Evolutionary conservation across 2,888 invertebrate genomes (phyloP).

Genomic region (Antheraea assamensis): DNA sequence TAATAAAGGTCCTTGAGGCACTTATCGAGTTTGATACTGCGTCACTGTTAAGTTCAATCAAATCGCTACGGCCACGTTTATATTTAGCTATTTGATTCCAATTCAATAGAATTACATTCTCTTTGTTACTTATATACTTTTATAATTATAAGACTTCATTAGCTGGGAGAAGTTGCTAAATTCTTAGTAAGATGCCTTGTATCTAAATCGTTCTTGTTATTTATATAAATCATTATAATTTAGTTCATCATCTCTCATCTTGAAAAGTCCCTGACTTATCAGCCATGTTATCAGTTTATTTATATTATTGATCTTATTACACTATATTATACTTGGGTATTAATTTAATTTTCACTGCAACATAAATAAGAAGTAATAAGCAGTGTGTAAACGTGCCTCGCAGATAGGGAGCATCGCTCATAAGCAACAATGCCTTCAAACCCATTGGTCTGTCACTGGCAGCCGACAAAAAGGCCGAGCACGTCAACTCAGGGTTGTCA

Average conservation of each 20-base stretch:
- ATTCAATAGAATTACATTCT: too few relatives aligned
- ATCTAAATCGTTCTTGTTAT: too few relatives aligned
- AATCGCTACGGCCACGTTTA: too few relatives aligned
- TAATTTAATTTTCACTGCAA: background rate
- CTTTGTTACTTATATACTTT: too few relatives aligned
- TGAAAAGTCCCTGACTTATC: background rate
- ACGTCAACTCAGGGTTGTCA: slow-evolving; percentile 15
- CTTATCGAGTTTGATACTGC: too few relatives aligned
- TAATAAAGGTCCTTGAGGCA: too few relatives aligned
- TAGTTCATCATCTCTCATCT: background rate
- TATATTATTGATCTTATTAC: background rate
- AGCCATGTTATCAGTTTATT: background rate
- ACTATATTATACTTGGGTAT: background rate
- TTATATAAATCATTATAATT: background rate
- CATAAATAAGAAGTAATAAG: background rate
- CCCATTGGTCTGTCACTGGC: slow-evolving; percentile 22
- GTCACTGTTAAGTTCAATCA: too few relatives aligned
- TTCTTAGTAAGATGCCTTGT: too few relatives aligned
- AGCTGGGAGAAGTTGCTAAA: too few relatives aligned
- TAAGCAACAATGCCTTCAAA: slow-evolving; percentile 19
- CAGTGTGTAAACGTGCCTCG: background rate
- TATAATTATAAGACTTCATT: too few relatives aligned
- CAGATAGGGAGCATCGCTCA: slow-evolving; percentile 8
- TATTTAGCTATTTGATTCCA: too few relatives aligned
- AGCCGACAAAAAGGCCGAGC: slow-evolving; percentile 16